These are phyloP conservation scores for Globodera ellingtonae DNA, from an alignment of 1,140 invertebrate species.

Conservation along the genomic window DNA sequence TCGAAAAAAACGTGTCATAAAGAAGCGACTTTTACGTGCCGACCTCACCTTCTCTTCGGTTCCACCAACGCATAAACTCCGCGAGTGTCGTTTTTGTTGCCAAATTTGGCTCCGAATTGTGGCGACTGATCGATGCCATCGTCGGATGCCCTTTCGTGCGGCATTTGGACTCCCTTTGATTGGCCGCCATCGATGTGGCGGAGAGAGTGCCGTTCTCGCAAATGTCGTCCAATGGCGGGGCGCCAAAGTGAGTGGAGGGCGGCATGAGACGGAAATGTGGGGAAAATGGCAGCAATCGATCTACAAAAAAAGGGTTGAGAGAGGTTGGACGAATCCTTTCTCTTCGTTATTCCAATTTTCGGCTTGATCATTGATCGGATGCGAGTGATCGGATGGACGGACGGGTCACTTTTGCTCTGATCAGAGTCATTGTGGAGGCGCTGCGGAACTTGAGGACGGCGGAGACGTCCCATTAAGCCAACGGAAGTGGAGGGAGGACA, in stretches of 20 bases:
- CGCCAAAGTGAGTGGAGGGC: background rate
- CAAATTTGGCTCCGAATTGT: conserved; percentile 11
- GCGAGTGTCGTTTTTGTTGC: background rate
- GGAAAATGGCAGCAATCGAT: background rate
- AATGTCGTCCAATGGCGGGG: background rate
- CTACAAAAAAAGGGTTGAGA: too few species aligned
- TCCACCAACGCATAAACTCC: background rate
- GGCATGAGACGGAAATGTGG: background rate
- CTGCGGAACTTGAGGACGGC: too few species aligned
- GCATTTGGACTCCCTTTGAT: background rate
- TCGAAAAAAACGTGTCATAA: background rate
- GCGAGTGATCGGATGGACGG: too few species aligned
- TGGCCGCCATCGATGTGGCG: background rate
- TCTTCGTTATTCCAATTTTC: too few species aligned
- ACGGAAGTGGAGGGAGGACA: too few species aligned
- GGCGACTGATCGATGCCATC: background rate
- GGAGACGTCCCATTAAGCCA: too few species aligned
- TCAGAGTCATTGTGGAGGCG: too few species aligned
- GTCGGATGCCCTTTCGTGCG: background rate
- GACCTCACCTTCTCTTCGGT: conserved; percentile 6
- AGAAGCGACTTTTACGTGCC: background rate
- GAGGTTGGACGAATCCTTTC: too few species aligned
- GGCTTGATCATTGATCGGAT: too few species aligned
- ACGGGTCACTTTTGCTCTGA: too few species aligned
- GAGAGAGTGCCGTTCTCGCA: background rate